Base-by-base conservation (phyloP, 1,140 invertebrate genomes). In the Pemphigus obesinymphae region DNA sequence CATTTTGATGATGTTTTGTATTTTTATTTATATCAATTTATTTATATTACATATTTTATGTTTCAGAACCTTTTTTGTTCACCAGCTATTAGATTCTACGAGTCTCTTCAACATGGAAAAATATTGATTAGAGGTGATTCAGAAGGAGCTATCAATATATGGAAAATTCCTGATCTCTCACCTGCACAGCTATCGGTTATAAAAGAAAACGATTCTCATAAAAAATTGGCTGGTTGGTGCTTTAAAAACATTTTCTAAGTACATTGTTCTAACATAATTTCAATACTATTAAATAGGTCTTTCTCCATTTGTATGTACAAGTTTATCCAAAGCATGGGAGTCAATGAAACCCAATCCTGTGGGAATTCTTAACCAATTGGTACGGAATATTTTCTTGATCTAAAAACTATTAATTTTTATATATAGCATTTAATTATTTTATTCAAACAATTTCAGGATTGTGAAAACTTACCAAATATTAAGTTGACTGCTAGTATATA, bases 401-500 rank as follows among this genome's bases (percentile, higher is more conserved):
- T 82, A 75, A n/a, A 3, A 40, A 31, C 4, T 68, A 68, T n/a
- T 7, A 6, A 17, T 1, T 7, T 43, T 13, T 43, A 15, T 86
- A 80, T 50, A 34, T 29, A 17, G 26, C 45, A 55, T 37, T n/a
- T 13, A 11, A 50, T 45, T 82, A 29, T 23, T 26, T 48, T 73
- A 29, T 48, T 34, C 48, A 11, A 29, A 40, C 20, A 34, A 29
- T 66, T 82, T 48, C 37, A 83, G 83, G 83, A 83, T 45, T 61
- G 73, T 23, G 72, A 63, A 20, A 89, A 83, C 84, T 84, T 85
- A 82, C 84, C 87, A 86, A 89, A 90, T 83, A 91, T 95, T 11
- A 94, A 95, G 85, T 88, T 97, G 55, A 97, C 95, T 0, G 93
- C 96, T 13, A 96, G 94, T 82, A 95, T 99, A 82, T 99, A 97